A percentile compares a stretch with the other conserved stretches of the same genome.
These are phyloP conservation scores for Phoebastria nigripes DNA, from an alignment of 2,797 vertebrate genomes.

Conservation along the genomic window DNA sequence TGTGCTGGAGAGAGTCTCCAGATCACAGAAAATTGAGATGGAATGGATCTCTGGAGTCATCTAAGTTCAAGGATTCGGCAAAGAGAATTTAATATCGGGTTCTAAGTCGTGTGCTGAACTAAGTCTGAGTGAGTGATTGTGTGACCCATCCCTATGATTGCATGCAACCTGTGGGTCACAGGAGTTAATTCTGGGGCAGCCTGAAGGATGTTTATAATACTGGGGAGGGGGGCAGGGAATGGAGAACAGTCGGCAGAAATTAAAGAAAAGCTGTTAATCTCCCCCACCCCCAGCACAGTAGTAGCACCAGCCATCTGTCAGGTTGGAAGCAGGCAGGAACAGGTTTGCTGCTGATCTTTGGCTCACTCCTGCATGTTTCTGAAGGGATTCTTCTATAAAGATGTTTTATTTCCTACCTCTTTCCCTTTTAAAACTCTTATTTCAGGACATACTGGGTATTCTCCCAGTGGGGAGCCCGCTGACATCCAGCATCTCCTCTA, in stretches of 20 bases:
- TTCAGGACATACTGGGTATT: slow-evolving; percentile 91
- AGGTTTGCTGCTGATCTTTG: slow-evolving; percentile 47
- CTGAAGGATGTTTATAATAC: slow-evolving; percentile 14
- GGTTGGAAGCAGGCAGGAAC: slow-evolving; percentile 42
- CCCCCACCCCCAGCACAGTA: slow-evolving; percentile 25
- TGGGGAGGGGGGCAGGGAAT: not conserved
- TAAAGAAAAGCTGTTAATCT: slow-evolving; percentile 62
- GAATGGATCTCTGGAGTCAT: slow-evolving; percentile 34
- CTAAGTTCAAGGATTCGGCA: slow-evolving; percentile 38
- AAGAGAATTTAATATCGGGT: slow-evolving; percentile 42
- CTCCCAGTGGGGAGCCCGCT: slow-evolving; percentile 93
- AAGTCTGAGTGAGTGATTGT: slow-evolving; percentile 27
- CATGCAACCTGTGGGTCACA: slow-evolving; percentile 34
- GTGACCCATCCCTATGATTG: slow-evolving; percentile 5
- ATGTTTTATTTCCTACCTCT: slow-evolving; percentile 18
- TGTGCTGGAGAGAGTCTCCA: not conserved
- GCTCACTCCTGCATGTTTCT: not conserved
- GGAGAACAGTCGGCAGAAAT: slow-evolving; percentile 29
- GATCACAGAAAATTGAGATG: slow-evolving; percentile 37
- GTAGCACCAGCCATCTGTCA: slow-evolving; percentile 56
- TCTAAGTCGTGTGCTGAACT: slow-evolving; percentile 18
- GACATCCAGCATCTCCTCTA: slow-evolving; percentile 92
- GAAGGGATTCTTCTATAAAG: not conserved
- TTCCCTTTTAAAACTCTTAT: slow-evolving; percentile 31
- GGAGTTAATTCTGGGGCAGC: slow-evolving; percentile 38